Percentiles rank a stretch among this genome's conserved stretches.
phyloP scores from a whole-genome alignment of 35 echinoderm and acorn worm genomes.

The Heliocidaris erythrogramma region DNA sequence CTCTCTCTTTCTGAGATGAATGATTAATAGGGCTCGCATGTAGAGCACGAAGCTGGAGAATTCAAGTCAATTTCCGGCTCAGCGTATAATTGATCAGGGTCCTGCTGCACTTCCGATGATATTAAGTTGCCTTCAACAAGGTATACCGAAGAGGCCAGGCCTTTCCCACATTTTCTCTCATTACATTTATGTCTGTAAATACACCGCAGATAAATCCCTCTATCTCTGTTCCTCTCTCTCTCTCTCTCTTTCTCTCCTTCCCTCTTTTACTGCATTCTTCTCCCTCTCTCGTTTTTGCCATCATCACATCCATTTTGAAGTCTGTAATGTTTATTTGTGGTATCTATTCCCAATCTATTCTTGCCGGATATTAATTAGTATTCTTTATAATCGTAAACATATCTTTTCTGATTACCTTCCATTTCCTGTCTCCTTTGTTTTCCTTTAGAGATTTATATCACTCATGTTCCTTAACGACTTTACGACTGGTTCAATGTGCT shows the following conservation, averaged over 20 bases:
- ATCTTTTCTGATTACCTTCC: neutral
- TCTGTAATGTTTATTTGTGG: neutral
- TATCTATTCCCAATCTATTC: neutral
- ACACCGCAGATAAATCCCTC: neutral
- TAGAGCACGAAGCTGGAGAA: conserved; percentile 53
- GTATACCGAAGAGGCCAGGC: conserved; percentile 31
- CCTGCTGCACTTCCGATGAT: conserved; percentile 45
- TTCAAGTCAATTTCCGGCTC: conserved; percentile 54
- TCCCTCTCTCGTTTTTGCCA: neutral
- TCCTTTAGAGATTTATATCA: neutral
- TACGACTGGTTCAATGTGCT: neutral
- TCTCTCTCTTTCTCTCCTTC: neutral
- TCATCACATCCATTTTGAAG: neutral
- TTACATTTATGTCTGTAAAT: conserved; percentile 36
- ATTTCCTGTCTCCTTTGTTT: neutral
- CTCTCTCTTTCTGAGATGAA: conserved; percentile 21
- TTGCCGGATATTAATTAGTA: neutral
- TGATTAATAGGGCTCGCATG: conserved; percentile 47
- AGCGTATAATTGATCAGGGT: conserved; percentile 53
- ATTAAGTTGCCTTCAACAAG: conserved; percentile 37
- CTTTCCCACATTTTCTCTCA: conserved; percentile 40
- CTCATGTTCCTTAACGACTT: neutral
- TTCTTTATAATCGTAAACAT: neutral
- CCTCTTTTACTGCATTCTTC: neutral
- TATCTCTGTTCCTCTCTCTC: neutral